Percentiles rank a stretch among this genome's conserved stretches.
These are phyloP conservation scores for Lutraria lutraria DNA, from an alignment of 2,888 invertebrate genomes.

Conservation along the genomic window DNA sequence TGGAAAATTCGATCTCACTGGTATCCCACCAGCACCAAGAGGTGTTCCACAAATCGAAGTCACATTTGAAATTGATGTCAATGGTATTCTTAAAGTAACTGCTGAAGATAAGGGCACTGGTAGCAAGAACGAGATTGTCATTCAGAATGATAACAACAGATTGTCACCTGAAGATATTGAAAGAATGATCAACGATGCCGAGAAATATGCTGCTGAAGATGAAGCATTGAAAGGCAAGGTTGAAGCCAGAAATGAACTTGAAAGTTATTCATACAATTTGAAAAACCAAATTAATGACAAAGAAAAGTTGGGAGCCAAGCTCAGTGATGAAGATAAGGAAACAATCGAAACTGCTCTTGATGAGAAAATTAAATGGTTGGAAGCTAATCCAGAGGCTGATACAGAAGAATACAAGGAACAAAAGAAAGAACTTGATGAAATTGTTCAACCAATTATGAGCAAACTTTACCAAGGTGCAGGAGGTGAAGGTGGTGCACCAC, in stretches of 20 bases:
- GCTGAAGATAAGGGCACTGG: constrained; percentile 99
- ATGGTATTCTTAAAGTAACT: constrained; percentile 89
- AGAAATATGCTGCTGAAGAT: constrained; percentile 99
- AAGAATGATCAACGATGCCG: constrained; percentile 99
- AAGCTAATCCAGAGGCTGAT: constrained; percentile 96
- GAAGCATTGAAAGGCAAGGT: constrained; percentile 94
- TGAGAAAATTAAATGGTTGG: constrained; percentile 98
- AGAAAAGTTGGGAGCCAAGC: constrained; percentile 97
- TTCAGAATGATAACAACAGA: constrained; percentile 98
- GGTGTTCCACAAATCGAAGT: constrained; percentile 88
- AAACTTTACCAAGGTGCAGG: constrained; percentile 96
- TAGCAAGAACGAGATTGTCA: constrained; percentile 99
- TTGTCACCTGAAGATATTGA: constrained; percentile 99
- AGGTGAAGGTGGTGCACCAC: constrained; percentile 64
- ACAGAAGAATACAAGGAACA: constrained; percentile 96
- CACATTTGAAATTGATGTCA: constrained; percentile 88
- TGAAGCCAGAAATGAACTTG: constrained; percentile 98
- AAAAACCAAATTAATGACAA: constrained; percentile 98
- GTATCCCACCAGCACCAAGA: constrained; percentile 93
- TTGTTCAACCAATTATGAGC: constrained; percentile 97
- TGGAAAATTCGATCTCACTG: constrained; percentile 98
- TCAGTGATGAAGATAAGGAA: constrained; percentile 94
- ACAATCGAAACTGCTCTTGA: constrained; percentile 97
- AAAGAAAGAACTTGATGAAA: constrained; percentile 96
- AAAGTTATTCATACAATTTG: constrained; percentile 96